Conservation (phyloP, 2,888 invertebrate species). For the Cheilosia vernalis region DNA sequence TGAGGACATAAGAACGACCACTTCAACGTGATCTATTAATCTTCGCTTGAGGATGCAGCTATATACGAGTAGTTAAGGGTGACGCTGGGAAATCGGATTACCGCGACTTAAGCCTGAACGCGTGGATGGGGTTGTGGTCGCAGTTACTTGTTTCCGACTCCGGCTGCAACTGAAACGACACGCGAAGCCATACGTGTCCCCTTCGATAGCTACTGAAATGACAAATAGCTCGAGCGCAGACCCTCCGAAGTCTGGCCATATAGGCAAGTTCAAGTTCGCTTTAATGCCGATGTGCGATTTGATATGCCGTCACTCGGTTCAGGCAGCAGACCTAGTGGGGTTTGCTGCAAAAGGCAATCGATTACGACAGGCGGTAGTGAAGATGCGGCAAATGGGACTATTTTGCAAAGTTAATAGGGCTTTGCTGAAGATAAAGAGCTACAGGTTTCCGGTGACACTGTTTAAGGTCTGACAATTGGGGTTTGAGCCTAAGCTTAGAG, state of each 20-base stretch:
- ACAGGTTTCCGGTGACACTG: neutral
- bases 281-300: conserved; percentile 21
- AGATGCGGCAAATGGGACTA: neutral
- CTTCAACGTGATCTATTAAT: conserved; percentile 73
- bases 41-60: conserved; percentile 67
- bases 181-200: conserved; percentile 66
- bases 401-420: neutral
- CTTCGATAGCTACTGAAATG: conserved; percentile 35
- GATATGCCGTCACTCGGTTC: conserved; percentile 10
- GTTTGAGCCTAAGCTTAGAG: neutral
- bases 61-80: conserved; percentile 46
- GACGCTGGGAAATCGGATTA: conserved; percentile 73
- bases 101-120: conserved; percentile 38
- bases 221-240: conserved; percentile 4
- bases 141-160: neutral
- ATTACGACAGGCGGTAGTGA: conserved; percentile 8
- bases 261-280: conserved; percentile 68
- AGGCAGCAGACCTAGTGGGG: conserved; percentile 41
- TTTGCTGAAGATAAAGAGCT: neutral
- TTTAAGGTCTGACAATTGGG: too few relatives aligned
- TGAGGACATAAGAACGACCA: conserved; percentile 56
- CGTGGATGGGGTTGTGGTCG: conserved; percentile 32
- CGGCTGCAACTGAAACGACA: conserved; percentile 58
- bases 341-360: conserved; percentile 26
- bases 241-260: conserved; percentile 10